Evolutionary conservation across 2,888 invertebrate species (phyloP).

Genomic region (Caenorhabditis sp.): DNA sequence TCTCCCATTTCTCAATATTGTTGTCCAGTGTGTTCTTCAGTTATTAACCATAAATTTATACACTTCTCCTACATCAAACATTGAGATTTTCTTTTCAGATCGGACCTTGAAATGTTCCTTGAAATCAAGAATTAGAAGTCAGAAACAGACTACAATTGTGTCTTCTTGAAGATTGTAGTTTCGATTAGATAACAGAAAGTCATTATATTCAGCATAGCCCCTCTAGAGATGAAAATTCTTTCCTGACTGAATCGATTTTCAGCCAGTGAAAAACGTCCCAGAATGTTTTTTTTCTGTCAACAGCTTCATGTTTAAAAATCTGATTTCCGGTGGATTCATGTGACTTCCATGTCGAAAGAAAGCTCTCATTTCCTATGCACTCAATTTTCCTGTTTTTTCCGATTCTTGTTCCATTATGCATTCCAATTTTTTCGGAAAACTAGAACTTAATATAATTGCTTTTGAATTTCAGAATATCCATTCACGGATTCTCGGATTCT

Average conservation of each 20-base stretch:
- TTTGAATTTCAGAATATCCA: conserved; percentile 56
- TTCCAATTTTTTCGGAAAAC: neutral
- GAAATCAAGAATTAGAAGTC: neutral
- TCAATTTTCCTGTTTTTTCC: conserved; percentile 39
- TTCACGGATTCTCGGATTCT: conserved; percentile 67
- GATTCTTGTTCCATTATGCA: conserved; percentile 36
- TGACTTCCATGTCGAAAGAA: conserved; percentile 29
- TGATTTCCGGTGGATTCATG: neutral
- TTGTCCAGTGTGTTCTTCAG: neutral
- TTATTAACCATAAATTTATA: no score
- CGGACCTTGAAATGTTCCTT: no score
- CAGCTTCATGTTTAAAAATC: neutral
- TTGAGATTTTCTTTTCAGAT: no score
- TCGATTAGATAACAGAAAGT: conserved; percentile 25
- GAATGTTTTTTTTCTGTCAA: no score
- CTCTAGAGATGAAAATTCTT: neutral
- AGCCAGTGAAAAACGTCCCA: no score
- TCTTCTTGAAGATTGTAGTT: conserved; percentile 37
- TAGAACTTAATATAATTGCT: neutral
- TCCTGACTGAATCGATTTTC: neutral
- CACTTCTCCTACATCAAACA: neutral
- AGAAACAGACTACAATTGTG: conserved; percentile 1
- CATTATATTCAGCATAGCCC: neutral
- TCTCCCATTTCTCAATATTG: neutral
- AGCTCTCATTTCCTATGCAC: conserved; percentile 22